Percentiles rank a stretch among this genome's conserved stretches.
Evolutionary conservation across 1,140 invertebrate genomes (phyloP).

Genomic region (Bombyx mori): ASM3026992v2 NC_085112.1:7610001-7610500

Average conservation of each 20-base stretch:
- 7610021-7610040: too few species aligned
- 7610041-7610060: too few species aligned
- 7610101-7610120: neutral
- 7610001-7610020: too few species aligned
- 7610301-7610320: neutral
- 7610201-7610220: constrained; percentile 36
- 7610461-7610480: too few species aligned
- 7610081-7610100: neutral
- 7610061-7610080: too few species aligned
- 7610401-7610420: too few species aligned
- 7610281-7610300: constrained; percentile 11
- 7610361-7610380: too few species aligned
- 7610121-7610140: constrained; percentile 25
- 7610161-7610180: constrained; percentile 50
- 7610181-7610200: constrained; percentile 32
- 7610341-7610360: too few species aligned
- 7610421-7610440: too few species aligned
- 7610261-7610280: constrained; percentile 15
- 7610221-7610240: constrained; percentile 21
- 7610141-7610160: constrained; percentile 66
- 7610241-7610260: constrained; percentile 23
- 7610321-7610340: neutral
- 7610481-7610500: too few species aligned
- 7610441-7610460: too few species aligned
- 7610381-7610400: too few species aligned